Base-by-base conservation (phyloP, 2,888 invertebrate species). In the Macaria notata region DNA sequence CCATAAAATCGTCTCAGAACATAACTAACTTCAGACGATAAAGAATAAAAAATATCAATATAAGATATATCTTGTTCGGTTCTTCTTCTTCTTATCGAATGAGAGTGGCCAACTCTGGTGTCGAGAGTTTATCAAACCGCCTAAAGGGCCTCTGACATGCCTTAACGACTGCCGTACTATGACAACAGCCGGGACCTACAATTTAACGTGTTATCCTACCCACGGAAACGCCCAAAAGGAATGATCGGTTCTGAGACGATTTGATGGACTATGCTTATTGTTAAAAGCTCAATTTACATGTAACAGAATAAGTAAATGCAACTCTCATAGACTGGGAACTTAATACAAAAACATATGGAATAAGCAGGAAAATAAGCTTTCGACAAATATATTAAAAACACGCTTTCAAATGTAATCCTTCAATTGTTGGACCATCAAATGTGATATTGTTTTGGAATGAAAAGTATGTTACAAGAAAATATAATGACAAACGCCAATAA, bases 391-490 rank as follows among this genome's bases (percentile, higher is more conserved):
- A 41, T n/a, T 2, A 9, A 4, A 3, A 41, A n/a, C 6, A 41
- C n/a, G 41, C 41, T 41, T 36, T 36, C 33, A 36, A 36, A 36
- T 36, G 9, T 41, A 3, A 59, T 29, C 30, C 33, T 36, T 48
- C 72, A 72, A 73, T 66, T 64, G 60, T 77, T 59, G 80, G 80
- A 81, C 80, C 80, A 81, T 65, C 73, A 67, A 65, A 69, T 80
- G 78, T 80, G 79, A 81, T 79, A 78, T 75, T 63, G 66, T 48
- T 54, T 47, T 57, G 55, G 46, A n/a, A 8, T 41, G 41, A 41
- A 41, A 41, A 41, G 41, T 41, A 41, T 41, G 41, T 41, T 41
- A 41, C 41, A 36, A 36, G 5, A 7, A 36, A 4, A 36, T 4
- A 36, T 41, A n/a, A 8, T 41, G 9, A 41, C 3, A 41, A 9